Conservation (phyloP, 2,797 vertebrate species). For the Menidia menidia region DNA sequence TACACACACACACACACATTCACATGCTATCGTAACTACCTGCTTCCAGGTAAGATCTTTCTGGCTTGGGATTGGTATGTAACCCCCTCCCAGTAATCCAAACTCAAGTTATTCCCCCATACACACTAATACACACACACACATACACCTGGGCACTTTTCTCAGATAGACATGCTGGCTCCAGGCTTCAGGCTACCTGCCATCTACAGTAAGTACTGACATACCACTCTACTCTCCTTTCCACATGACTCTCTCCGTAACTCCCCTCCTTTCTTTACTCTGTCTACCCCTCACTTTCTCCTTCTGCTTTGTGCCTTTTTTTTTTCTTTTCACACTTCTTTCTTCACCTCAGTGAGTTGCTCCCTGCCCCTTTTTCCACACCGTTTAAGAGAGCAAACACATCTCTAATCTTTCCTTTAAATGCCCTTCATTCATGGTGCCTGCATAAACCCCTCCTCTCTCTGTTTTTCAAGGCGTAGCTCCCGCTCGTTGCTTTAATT, state of each 20-base stretch:
- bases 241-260: conserved; percentile 44
- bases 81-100: conserved; percentile 56
- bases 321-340: conserved; percentile 42
- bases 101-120: conserved; percentile 59
- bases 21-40: conserved; percentile 57
- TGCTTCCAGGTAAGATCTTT: conserved; percentile 71
- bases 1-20: conserved; percentile 25
- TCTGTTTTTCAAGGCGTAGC: conserved; percentile 37
- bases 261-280: conserved; percentile 49
- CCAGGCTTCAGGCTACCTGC: conserved; percentile 81
- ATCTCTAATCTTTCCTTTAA: conserved; percentile 69
- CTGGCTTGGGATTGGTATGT: conserved; percentile 70
- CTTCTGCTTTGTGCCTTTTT: background rate
- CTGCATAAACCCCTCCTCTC: conserved; percentile 28
- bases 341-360: conserved; percentile 66
- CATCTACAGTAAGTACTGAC: conserved; percentile 78
- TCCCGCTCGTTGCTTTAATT: conserved; percentile 34
- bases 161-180: conserved; percentile 82
- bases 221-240: conserved; percentile 65
- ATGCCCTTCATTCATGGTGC: conserved; percentile 65
- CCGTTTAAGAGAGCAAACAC: conserved; percentile 74
- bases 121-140: conserved; percentile 51
- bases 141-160: conserved; percentile 74
- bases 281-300: conserved; percentile 31
- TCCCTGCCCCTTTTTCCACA: conserved; percentile 49